These are phyloP conservation scores for Lasaia peninsularis DNA, from an alignment of 1,140 invertebrate species.

Conservation along the genomic window DNA sequence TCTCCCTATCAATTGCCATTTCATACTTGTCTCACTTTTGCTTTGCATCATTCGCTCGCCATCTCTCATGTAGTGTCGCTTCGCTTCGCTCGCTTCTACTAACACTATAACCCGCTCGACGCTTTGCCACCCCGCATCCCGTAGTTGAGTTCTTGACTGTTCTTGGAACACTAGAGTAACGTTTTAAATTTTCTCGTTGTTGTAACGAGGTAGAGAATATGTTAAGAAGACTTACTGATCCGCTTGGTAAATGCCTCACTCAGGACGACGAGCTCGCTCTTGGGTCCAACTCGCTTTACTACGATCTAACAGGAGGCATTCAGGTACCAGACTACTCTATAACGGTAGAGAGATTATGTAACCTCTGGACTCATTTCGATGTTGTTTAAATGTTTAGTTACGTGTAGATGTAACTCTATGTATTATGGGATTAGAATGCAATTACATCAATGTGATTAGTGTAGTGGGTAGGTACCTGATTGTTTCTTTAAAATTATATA, in stretches of 20 bases:
- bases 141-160: conserved; percentile 38
- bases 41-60: conserved; percentile 49
- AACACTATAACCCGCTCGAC: conserved; percentile 57
- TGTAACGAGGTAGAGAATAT: conserved; percentile 65
- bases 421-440: conserved; percentile 17
- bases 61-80: conserved; percentile 56
- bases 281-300: conserved; percentile 72
- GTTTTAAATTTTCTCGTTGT: conserved; percentile 57
- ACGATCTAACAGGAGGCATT: conserved; percentile 75
- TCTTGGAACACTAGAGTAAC: conserved; percentile 52
- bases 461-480: conserved; percentile 63
- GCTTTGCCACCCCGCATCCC: conserved; percentile 47
- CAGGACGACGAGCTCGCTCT: conserved; percentile 73
- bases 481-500: conserved; percentile 41
- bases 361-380: conserved; percentile 25
- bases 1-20: conserved; percentile 42
- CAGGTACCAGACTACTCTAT: conserved; percentile 53
- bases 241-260: conserved; percentile 72
- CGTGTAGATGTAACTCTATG: conserved; percentile 10
- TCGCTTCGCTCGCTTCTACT: conserved; percentile 59
- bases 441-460: conserved; percentile 21
- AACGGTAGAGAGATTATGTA: conserved; percentile 24
- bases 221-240: conserved; percentile 69
- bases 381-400: conserved; percentile 37
- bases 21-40: conserved; percentile 43